Base-by-base conservation (phyloP, 2,113 vertebrate species). In the Jacana jacana region DNA sequence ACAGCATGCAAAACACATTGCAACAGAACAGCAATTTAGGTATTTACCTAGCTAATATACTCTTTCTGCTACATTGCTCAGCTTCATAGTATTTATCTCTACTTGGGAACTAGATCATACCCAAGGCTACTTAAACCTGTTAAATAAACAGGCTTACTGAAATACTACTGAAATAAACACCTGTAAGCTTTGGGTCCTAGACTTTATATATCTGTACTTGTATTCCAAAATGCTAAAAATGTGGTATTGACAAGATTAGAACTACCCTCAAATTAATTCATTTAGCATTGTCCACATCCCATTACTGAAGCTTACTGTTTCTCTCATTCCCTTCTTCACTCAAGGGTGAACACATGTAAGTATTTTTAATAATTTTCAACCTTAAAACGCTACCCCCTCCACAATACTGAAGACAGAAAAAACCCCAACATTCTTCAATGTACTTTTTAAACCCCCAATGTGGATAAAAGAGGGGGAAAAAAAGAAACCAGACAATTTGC, bases 351-450 rank as follows among this genome's bases (percentile, higher is more conserved):
- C 24, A 78, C 2, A 18, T 12, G 4, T 4, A 77, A 82, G 10
- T 3, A 18, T 27, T 82, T 77, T 58, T 58, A 54, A 54, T 52
- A 39, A 18, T 27, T 82, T 77, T n/a, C 23, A 54, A 54, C 48
- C 44, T 57, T 72, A 69, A 60, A 76, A 76, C 13, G 39, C 13
- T 55, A 57, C 4, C 3, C 5, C 4, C 12, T 79, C 11, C 24
- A 40, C 39, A 63, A 68, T 6, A 81, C 1, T 5, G 6, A 86
- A 78, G 33, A 82, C 5, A 48, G 19, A 25, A 79, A 10, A 72
- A 12, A 1, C 0, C 0, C 0, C 66, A 84, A 46, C 10, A 20
- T 76, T 68, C 33, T 35, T 35, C 18, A 37, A 42, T 1, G 0
- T 18, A 64, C 13, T 91, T 85, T 69, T 52, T 55, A 73, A 94